phyloP scores from a whole-genome alignment of 2,797 vertebrate species.

The Astyanax mexicanus region DNA sequence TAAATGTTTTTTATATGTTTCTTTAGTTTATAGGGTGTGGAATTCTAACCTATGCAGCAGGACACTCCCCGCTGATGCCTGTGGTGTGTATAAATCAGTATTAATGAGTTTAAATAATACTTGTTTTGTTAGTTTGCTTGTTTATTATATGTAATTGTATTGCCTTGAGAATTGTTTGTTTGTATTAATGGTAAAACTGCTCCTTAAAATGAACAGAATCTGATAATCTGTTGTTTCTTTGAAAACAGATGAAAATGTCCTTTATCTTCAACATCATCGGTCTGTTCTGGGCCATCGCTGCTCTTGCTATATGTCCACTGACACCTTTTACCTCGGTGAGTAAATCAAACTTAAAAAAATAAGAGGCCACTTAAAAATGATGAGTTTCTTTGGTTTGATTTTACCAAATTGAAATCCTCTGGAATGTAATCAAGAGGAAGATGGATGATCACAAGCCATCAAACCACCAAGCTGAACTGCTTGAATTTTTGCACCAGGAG shows the following conservation, averaged over 20 bases:
- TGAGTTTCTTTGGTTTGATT: too few species aligned
- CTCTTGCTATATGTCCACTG: neutral
- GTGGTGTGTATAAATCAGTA: constrained; percentile 66
- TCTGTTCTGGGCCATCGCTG: constrained; percentile 67
- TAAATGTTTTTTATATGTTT: neutral
- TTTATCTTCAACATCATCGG: constrained; percentile 76
- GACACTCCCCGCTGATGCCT: constrained; percentile 68
- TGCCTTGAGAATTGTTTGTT: neutral
- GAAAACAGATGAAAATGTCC: constrained; percentile 72
- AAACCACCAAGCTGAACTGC: too few species aligned
- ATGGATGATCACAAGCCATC: too few species aligned
- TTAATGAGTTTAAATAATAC: too few species aligned
- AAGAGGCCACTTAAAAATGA: too few species aligned
- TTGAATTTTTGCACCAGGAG: too few species aligned
- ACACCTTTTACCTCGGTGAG: fast-evolving
- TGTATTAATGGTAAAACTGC: neutral
- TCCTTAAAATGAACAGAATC: neutral
- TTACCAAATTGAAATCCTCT: too few species aligned
- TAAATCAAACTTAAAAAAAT: neutral
- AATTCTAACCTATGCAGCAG: constrained; percentile 70
- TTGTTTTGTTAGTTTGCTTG: neutral
- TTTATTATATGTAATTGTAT: neutral
- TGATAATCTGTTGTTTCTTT: neutral
- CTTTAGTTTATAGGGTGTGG: constrained; percentile 74
- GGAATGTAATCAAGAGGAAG: too few species aligned